phyloP scores from a whole-genome alignment of 37 sponge, comb jelly and placozoan genomes.

The Crambe crambe region DNA sequence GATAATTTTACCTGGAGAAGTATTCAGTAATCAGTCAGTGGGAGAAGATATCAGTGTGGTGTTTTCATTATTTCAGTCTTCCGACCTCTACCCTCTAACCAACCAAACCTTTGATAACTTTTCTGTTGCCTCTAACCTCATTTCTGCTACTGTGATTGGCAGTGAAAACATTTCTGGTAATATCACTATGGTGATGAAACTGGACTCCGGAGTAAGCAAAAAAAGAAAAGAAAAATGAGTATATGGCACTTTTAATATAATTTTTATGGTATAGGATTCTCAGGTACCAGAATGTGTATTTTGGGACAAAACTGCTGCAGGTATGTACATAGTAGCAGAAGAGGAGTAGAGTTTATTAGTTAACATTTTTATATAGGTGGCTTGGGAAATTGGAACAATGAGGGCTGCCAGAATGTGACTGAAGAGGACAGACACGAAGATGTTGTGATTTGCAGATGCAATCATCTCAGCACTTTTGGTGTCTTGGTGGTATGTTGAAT shows the following conservation, averaged over 20 bases:
- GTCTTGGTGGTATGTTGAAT: slow-evolving; percentile 44
- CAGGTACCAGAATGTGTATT: slow-evolving; percentile 15
- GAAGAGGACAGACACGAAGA: neutral
- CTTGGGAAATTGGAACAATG: slow-evolving; percentile 17
- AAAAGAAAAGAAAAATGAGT: neutral
- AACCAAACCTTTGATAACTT: neutral
- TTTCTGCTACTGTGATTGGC: slow-evolving; percentile 2
- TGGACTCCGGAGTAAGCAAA: neutral
- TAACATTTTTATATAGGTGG: slow-evolving; percentile 8
- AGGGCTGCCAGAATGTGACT: neutral
- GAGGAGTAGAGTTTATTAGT: neutral
- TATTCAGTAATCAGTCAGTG: neutral
- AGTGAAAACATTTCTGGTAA: neutral
- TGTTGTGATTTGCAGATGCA: slow-evolving; percentile 17
- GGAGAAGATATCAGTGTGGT: neutral
- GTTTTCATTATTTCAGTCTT: slow-evolving; percentile 2
- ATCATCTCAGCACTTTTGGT: slow-evolving; percentile 45
- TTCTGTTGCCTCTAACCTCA: slow-evolving; percentile 13
- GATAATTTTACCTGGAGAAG: slow-evolving; percentile 1
- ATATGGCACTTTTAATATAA: neutral
- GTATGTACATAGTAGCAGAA: neutral
- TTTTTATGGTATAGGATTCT: neutral
- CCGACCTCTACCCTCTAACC: neutral
- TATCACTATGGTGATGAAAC: slow-evolving; percentile 1
- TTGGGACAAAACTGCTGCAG: slow-evolving; percentile 28